Percentiles rank a stretch among this genome's conserved stretches.
phyloP scores from a whole-genome alignment of 1,140 invertebrate genomes.

The Psix sp. region DNA sequence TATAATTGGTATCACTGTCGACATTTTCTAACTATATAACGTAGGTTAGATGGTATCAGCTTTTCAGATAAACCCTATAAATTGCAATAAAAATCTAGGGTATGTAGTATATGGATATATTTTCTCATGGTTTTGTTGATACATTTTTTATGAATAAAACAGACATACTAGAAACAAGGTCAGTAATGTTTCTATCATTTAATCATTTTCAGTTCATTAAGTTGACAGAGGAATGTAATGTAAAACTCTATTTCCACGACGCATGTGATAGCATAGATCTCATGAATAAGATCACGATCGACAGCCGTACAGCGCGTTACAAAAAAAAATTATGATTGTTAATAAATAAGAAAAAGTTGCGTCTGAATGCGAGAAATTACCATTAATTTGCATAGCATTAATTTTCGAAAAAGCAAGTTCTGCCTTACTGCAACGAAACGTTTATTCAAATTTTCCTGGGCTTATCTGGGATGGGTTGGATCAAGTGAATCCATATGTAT shows the following conservation, averaged over 20 bases:
- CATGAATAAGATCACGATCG: slow-evolving; percentile 23
- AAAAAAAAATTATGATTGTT: slow-evolving; percentile 23
- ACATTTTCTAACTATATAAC: too few species aligned
- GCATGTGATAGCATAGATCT: too few species aligned
- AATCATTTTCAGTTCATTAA: slow-evolving; percentile 27
- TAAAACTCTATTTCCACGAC: slow-evolving; percentile 41
- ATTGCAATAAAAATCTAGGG: too few species aligned
- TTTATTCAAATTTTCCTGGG: slow-evolving; percentile 18
- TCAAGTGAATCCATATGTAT: slow-evolving; percentile 61
- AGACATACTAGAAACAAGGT: slow-evolving; percentile 43
- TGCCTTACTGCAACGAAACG: slow-evolving; percentile 7
- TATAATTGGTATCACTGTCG: too few species aligned
- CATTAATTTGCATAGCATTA: slow-evolving; percentile 37
- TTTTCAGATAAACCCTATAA: too few species aligned
- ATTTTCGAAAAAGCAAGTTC: slow-evolving; percentile 1
- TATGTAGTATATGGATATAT: too few species aligned
- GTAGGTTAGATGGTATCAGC: too few species aligned
- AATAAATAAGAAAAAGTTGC: too few species aligned
- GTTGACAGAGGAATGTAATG: slow-evolving; percentile 49
- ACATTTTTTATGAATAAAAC: slow-evolving; percentile 53
- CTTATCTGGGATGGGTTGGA: slow-evolving; percentile 28
- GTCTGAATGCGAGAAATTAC: too few species aligned
- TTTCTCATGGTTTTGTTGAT: too few species aligned
- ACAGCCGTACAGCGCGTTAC: slow-evolving; percentile 33
- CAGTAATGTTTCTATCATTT: slow-evolving; percentile 45